These are phyloP conservation scores for Epinephelus fuscoguttatus DNA, from an alignment of 2,113 vertebrate genomes.

Conservation along the genomic window DNA sequence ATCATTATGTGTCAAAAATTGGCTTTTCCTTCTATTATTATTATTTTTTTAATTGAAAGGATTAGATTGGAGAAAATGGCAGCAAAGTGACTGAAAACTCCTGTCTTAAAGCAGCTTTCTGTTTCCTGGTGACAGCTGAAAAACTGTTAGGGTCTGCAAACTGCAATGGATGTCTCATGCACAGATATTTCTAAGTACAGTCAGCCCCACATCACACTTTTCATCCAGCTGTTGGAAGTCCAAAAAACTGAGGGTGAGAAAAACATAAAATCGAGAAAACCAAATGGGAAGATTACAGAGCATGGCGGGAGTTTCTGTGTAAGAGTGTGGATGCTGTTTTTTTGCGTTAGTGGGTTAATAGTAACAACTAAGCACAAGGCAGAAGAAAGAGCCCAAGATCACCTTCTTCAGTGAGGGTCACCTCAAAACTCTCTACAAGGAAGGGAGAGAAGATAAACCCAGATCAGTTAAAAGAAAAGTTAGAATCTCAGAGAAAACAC, in stretches of 20 bases:
- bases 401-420: constrained; percentile 99
- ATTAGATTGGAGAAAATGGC: constrained; percentile 33
- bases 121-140: constrained; percentile 78
- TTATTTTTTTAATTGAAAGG: constrained; percentile 10
- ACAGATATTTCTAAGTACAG: constrained; percentile 96
- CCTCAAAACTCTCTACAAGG: constrained; percentile 99
- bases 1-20: constrained; percentile 6
- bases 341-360: constrained; percentile 99
- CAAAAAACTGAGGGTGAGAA: constrained; percentile 74
- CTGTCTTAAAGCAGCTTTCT: constrained; percentile 66
- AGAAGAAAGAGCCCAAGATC: constrained; percentile 97
- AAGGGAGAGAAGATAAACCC: constrained; percentile 98
- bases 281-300: constrained; percentile 85
- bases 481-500: constrained; percentile 78
- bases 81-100: constrained; percentile 57
- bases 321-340: constrained; percentile 91
- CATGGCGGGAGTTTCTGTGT: constrained; percentile 91
- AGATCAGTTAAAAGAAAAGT: constrained; percentile 91
- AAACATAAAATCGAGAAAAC: constrained; percentile 83
- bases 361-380: constrained; percentile 86
- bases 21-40: neutral
- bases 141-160: constrained; percentile 85
- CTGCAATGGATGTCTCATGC: constrained; percentile 97
- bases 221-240: constrained; percentile 86
- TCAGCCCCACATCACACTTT: constrained; percentile 86